Percentiles rank a stretch among this genome's conserved stretches.
Evolutionary conservation across 1,140 invertebrate species (phyloP).

Genomic region (Colletes latitarsis): DNA sequence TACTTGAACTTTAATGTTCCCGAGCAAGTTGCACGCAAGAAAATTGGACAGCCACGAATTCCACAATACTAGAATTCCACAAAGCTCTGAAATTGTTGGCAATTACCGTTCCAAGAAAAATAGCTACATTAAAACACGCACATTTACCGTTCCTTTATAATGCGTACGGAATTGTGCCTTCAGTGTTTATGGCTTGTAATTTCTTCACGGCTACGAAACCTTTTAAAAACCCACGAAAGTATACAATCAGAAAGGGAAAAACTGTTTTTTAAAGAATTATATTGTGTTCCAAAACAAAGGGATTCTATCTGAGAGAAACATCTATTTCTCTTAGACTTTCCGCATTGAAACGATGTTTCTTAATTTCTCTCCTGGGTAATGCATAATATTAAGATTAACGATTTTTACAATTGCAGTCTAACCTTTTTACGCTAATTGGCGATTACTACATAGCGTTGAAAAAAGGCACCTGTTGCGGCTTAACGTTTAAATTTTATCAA

Average conservation of each 20-base stretch:
- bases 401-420: background rate
- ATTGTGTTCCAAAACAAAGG: constrained; percentile 30
- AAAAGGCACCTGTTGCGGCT: background rate
- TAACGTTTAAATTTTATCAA: no score
- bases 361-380: constrained; percentile 4
- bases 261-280: constrained; percentile 15
- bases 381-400: constrained; percentile 11
- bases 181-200: background rate
- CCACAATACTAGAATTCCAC: background rate
- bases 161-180: background rate
- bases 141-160: constrained; percentile 1
- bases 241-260: background rate
- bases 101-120: constrained; percentile 5
- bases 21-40: background rate
- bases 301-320: background rate
- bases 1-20: background rate
- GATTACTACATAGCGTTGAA: background rate
- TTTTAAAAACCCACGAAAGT: background rate
- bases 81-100: background rate
- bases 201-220: background rate
- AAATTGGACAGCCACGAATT: background rate
- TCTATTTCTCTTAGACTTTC: background rate
- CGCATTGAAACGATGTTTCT: constrained; percentile 12
- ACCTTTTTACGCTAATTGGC: background rate
- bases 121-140: background rate